phyloP scores from a whole-genome alignment of 2,888 invertebrate species.

The Auanema sp. region DNA sequence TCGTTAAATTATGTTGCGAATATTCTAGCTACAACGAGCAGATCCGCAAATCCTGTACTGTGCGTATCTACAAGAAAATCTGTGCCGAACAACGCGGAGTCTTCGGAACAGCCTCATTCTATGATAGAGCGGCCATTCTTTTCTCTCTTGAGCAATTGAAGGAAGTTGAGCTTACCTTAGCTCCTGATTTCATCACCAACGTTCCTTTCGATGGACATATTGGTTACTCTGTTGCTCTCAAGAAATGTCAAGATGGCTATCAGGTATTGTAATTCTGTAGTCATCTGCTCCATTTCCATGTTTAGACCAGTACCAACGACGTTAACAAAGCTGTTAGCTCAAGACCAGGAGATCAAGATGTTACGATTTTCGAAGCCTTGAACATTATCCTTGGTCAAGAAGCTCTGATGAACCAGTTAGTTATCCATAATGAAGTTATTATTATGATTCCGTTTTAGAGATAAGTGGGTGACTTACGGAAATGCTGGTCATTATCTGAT shows the following conservation, averaged over 20 bases:
- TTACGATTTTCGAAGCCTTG: conserved; percentile 9
- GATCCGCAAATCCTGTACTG: conserved; percentile 9
- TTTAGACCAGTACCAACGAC: conserved; percentile 13
- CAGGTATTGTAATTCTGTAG: conserved; percentile 6
- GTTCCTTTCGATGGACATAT: not conserved
- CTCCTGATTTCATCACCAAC: not conserved
- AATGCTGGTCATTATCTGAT: conserved; percentile 10
- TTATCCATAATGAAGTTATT: not conserved
- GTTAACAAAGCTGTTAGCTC: not conserved
- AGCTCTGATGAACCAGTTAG: conserved; percentile 16
- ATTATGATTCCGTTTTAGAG: not conserved
- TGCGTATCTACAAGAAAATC: conserved; percentile 11
- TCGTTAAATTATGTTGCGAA: not conserved
- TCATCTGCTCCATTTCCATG: not conserved
- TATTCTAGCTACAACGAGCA: conserved; percentile 17
- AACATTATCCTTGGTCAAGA: conserved; percentile 16
- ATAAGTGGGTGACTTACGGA: conserved; percentile 14
- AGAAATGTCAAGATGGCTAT: conserved; percentile 9
- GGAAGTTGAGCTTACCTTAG: not conserved
- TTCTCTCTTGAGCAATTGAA: conserved; percentile 13
- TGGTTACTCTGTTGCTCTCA: conserved; percentile 10
- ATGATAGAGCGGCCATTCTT: conserved; percentile 20
- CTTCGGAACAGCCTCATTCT: conserved; percentile 1
- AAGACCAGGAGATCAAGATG: not conserved
- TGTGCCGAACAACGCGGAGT: not conserved